A percentile compares a stretch with the other conserved stretches of the same genome.
Evolutionary conservation across 1,140 invertebrate species (phyloP).

Genomic region (Druon quercuslanigerum): DNA sequence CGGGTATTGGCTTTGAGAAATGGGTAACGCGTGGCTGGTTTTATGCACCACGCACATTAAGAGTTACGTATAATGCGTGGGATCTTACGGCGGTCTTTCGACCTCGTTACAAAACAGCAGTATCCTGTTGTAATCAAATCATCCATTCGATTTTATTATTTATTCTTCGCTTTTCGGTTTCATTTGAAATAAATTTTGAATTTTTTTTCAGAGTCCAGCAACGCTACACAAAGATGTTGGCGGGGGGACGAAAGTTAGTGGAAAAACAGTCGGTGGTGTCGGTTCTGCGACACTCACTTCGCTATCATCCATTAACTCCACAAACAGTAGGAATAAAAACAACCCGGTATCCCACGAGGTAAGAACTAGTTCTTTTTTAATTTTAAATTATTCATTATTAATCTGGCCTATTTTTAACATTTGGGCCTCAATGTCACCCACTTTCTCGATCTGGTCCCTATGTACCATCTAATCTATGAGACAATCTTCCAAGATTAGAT

Average conservation of each 20-base stretch:
- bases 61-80: slow-evolving; percentile 53
- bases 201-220: slow-evolving; percentile 73
- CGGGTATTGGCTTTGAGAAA: slow-evolving; percentile 48
- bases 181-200: not conserved
- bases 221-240: slow-evolving; percentile 75
- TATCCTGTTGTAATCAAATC: slow-evolving; percentile 27
- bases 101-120: slow-evolving; percentile 22
- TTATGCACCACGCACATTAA: slow-evolving; percentile 43
- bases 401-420: not conserved
- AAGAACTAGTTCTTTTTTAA: slow-evolving; percentile 43
- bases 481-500: no score
- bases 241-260: slow-evolving; percentile 73
- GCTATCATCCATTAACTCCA: slow-evolving; percentile 72
- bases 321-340: slow-evolving; percentile 70
- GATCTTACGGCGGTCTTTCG: slow-evolving; percentile 34
- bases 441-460: no score
- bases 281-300: slow-evolving; percentile 73
- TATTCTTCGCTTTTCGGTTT: not conserved
- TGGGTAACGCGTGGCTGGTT: slow-evolving; percentile 49
- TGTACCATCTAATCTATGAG: no score
- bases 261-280: slow-evolving; percentile 70
- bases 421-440: no score
- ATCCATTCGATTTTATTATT: not conserved
- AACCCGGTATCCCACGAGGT: slow-evolving; percentile 72
- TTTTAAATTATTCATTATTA: not conserved